Conservation (phyloP, 2,113 vertebrate genomes). For the Caloenas nicobarica region DNA sequence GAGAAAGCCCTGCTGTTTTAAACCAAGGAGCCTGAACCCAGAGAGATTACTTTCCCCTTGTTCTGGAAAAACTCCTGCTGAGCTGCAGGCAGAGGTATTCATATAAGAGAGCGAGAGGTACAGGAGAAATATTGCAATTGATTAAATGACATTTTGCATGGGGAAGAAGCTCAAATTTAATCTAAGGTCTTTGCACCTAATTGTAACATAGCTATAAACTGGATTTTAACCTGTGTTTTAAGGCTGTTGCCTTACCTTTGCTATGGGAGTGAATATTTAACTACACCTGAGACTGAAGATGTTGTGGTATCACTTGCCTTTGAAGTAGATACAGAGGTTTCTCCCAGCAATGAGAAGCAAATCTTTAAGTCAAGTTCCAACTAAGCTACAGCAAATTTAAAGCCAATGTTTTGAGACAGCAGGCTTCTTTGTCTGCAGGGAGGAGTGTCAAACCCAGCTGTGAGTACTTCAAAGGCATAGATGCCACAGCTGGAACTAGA, state of each 20-base stretch:
- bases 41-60: constrained; percentile 15
- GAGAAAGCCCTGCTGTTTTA: constrained; percentile 12
- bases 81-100: neutral
- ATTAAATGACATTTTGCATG: constrained; percentile 6
- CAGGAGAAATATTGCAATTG: neutral
- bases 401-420: constrained; percentile 10
- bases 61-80: neutral
- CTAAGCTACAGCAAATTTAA: constrained; percentile 21
- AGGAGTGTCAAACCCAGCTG: constrained; percentile 34
- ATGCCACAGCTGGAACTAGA: constrained; percentile 39
- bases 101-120: neutral
- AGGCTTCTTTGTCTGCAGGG: constrained; percentile 8
- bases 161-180: neutral
- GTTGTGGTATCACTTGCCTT: neutral
- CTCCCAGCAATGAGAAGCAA: neutral
- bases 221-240: constrained; percentile 3
- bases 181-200: neutral
- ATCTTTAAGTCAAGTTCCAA: constrained; percentile 19
- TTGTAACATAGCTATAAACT: neutral
- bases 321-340: neutral
- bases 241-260: neutral
- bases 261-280: neutral
- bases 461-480: constrained; percentile 45
- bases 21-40: neutral
- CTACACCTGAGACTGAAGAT: neutral